Percentiles rank a stretch among this genome's conserved stretches.
These are phyloP conservation scores for Parnassius glacialis DNA, from an alignment of 2,888 invertebrate genomes.

Conservation along the genomic window DNA sequence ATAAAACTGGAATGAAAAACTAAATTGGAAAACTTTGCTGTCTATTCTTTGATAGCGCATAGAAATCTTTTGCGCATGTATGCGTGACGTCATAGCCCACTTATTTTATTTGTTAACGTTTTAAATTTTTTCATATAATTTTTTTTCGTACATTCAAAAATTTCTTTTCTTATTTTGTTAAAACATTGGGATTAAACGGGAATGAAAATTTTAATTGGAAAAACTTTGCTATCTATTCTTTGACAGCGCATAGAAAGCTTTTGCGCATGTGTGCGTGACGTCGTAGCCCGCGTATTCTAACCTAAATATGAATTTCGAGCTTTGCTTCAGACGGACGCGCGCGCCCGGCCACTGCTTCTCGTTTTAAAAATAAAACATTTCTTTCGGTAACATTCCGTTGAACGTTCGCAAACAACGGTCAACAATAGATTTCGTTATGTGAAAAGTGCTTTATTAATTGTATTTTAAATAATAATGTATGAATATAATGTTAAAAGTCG, in stretches of 20 bases:
- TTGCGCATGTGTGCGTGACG: conserved; percentile 71
- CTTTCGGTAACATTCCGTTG: conserved; percentile 38
- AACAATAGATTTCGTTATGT: conserved; percentile 12
- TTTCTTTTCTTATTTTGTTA: too few species aligned
- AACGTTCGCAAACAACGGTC: conserved; percentile 18
- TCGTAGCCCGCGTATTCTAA: conserved; percentile 73
- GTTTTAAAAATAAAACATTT: conserved; percentile 69
- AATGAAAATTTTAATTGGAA: too few species aligned
- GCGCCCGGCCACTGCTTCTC: conserved; percentile 59
- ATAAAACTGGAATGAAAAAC: not conserved
- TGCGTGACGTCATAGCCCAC: conserved; percentile 69
- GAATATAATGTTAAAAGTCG: conserved; percentile 51
- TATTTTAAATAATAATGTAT: conserved; percentile 46
- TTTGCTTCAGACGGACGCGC: conserved; percentile 63
- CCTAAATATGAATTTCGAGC: conserved; percentile 76
- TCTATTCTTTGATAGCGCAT: conserved; percentile 53
- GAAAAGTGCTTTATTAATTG: not conserved
- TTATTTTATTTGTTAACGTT: conserved; percentile 50
- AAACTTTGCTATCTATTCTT: conserved; percentile 43
- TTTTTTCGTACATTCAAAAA: too few species aligned
- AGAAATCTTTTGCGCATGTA: conserved; percentile 61
- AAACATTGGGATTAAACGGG: too few species aligned
- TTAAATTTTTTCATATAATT: too few species aligned
- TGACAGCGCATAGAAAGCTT: conserved; percentile 46
- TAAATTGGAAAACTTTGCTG: conserved; percentile 6